Conservation (phyloP, 1,140 invertebrate species). For the Orchestia grillus region DNA sequence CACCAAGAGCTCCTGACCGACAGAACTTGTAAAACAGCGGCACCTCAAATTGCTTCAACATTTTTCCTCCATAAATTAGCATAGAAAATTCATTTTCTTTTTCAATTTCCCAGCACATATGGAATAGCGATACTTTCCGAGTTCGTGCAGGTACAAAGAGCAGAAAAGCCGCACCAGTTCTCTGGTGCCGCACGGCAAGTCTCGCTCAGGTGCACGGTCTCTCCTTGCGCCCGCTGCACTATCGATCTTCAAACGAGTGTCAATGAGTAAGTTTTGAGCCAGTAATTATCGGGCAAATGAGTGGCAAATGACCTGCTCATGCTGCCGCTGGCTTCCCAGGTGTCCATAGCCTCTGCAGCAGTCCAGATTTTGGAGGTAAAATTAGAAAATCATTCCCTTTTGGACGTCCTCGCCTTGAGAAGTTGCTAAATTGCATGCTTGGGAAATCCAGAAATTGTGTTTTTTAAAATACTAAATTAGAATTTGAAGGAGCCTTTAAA, state of each 20-base stretch:
- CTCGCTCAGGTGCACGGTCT: not conserved
- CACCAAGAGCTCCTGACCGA: too few species aligned
- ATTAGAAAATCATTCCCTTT: not conserved
- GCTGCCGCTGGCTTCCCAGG: not conserved
- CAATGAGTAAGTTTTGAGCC: constrained; percentile 47
- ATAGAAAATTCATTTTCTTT: not conserved
- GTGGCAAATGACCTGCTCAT: constrained; percentile 51
- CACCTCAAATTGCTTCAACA: too few species aligned
- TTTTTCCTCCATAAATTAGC: too few species aligned
- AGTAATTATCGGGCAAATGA: constrained; percentile 50
- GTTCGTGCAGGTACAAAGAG: not conserved
- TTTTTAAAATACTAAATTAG: too few species aligned
- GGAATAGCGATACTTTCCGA: not conserved
- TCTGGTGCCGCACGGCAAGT: not conserved
- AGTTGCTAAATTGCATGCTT: not conserved
- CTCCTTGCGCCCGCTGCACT: not conserved
- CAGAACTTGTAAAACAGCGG: too few species aligned
- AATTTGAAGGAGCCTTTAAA: too few species aligned
- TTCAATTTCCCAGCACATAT: not conserved
- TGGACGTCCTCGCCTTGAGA: not conserved
- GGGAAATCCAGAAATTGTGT: too few species aligned
- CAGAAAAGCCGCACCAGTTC: not conserved
- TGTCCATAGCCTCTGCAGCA: not conserved
- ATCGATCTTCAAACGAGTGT: constrained; percentile 54
- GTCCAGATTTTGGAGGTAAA: not conserved